Base-by-base conservation (phyloP, 1,140 invertebrate genomes). In the Pissodes strobi region DNA sequence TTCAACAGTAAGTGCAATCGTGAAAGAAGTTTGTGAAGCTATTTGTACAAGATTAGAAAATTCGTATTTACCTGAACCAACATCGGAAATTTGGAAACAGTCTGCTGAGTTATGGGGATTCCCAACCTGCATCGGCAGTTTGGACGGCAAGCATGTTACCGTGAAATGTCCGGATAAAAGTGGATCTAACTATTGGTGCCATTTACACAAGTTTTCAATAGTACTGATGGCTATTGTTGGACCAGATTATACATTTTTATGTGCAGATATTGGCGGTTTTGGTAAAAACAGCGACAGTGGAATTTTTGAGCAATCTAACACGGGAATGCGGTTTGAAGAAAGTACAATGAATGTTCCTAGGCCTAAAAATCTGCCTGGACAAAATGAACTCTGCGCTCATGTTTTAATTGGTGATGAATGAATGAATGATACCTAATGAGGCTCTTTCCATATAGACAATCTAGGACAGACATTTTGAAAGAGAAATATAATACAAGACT, bases 61-160 rank as follows among this genome's bases (percentile, higher is more conserved):
- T n/a, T n/a, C n/a, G n/a, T n/a, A n/a, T n/a, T n/a, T n/a, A n/a
- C n/a, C n/a, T n/a, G n/a, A n/a, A 64, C 69, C 70, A 9, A 66
- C 62, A 10, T 67, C 1, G 49, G 59, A 74, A 51, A 63, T 63
- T 17, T 73, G 72, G 69, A 56, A 72, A 68, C 52, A 70, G 62
- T 56, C 67, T 41, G 66, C 49, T 15, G 43, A 60, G 41, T 41
- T 25, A 48, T 78, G 74, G 70, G 48, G 73, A 60, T 81, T 80
- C 69, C 80, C 69, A 23, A 71, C 69, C 30, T 70, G 65, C 71
- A 27, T 80, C 49, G 77, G 78, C 6, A 73, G 74, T 25, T 71
- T 82, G 5, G 80, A 82, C 68, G 78, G 79, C 6, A 82, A 82
- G 63, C 78, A 83, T 59, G 57, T n/a, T n/a, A n/a, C n/a, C n/a